A percentile compares a stretch with the other conserved stretches of the same genome.
Evolutionary conservation across 23 tunicate genomes (phyloP).

Genomic region (Halocynthia aurantium): DNA sequence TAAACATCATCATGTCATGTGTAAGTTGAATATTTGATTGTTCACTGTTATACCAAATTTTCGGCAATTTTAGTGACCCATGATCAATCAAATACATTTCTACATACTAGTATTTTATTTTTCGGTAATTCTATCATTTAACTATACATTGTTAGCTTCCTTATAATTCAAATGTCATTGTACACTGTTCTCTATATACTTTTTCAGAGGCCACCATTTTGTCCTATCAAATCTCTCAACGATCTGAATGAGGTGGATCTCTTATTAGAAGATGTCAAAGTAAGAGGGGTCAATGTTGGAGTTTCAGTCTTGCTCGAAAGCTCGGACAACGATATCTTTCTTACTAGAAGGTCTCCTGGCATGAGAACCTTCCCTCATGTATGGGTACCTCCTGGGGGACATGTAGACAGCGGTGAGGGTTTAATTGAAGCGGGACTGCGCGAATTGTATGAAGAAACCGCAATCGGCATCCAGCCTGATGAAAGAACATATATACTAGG

Average conservation of each 20-base stretch:
- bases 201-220: constrained; percentile 41
- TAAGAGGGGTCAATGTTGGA: constrained; percentile 46
- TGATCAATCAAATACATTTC: no score
- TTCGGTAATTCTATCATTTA: no score
- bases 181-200: not conserved
- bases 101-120: no score
- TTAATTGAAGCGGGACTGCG: constrained; percentile 51
- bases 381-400: constrained; percentile 94
- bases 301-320: constrained; percentile 54
- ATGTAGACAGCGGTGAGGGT: constrained; percentile 39
- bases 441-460: constrained; percentile 61
- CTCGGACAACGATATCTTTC: constrained; percentile 35
- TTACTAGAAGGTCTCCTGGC: constrained; percentile 36
- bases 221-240: constrained; percentile 45
- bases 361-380: constrained; percentile 80
- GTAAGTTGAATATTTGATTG: no score
- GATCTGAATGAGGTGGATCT: not conserved
- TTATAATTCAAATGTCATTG: not conserved
- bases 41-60: no score
- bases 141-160: no score
- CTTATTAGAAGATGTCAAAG: constrained; percentile 6
- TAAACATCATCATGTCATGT: no score
- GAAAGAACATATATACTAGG: constrained; percentile 31
- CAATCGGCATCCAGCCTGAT: constrained; percentile 16
- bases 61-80: no score